These are phyloP conservation scores for Triplophysa rosa DNA, from an alignment of 2,113 vertebrate genomes.

Conservation along the genomic window DNA sequence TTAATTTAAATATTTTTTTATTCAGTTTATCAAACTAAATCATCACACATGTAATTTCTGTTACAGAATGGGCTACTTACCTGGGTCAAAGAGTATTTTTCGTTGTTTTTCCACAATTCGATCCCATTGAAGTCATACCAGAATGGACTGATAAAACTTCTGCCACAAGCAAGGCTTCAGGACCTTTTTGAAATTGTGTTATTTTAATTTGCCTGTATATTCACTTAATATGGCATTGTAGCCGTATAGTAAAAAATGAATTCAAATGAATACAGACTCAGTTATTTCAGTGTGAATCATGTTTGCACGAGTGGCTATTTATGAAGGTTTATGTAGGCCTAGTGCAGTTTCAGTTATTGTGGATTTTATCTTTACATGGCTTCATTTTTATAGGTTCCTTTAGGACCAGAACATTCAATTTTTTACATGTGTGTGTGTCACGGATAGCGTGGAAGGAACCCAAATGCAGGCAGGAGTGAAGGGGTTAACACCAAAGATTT, in stretches of 20 bases:
- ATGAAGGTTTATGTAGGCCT: neutral
- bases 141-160: constrained; percentile 67
- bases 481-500: no score
- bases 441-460: no score
- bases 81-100: constrained; percentile 93
- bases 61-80: constrained; percentile 81
- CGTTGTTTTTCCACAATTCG: constrained; percentile 89
- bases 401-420: constrained; percentile 23
- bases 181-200: constrained; percentile 57
- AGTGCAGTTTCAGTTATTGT: neutral
- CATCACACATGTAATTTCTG: constrained; percentile 18
- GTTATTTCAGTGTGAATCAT: constrained; percentile 6
- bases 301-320: neutral
- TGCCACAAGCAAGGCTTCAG: constrained; percentile 61
- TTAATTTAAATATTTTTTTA: no score
- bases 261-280: constrained; percentile 18
- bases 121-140: constrained; percentile 71
- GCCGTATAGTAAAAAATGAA: neutral
- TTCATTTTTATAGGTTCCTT: constrained; percentile 11
- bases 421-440: no score
- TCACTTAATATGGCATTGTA: neutral
- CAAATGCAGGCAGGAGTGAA: no score
- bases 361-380: neutral
- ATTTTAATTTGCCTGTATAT: constrained; percentile 41
- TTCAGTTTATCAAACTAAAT: neutral